Conservation (phyloP, 2,888 invertebrate species). For the Acanthopleura granulata region DNA sequence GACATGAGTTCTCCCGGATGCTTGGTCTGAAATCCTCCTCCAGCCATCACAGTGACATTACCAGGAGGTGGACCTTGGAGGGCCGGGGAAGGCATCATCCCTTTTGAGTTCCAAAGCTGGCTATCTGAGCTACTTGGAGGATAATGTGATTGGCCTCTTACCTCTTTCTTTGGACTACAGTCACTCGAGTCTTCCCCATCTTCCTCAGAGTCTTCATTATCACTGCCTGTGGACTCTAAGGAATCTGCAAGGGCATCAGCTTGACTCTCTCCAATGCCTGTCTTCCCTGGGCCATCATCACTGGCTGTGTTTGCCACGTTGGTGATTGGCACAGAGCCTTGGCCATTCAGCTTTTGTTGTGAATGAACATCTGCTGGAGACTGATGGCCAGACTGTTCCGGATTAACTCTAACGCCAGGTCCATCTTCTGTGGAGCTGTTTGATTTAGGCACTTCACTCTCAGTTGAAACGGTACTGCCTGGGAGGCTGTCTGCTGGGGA, state of each 20-base stretch:
- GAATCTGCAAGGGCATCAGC: background rate
- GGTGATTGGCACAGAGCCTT: background rate
- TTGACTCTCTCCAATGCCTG: too few relatives aligned
- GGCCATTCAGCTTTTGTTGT: background rate
- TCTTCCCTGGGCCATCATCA: background rate
- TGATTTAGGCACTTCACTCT: background rate
- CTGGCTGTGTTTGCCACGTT: background rate
- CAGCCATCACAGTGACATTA: slow-evolving; percentile 9
- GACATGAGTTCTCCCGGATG: background rate
- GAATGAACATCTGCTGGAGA: background rate
- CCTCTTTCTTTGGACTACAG: background rate
- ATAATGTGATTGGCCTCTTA: too few relatives aligned
- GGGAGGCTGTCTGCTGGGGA: background rate
- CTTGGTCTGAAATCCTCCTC: background rate
- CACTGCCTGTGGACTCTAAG: background rate
- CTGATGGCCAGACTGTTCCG: background rate
- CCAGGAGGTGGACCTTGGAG: background rate
- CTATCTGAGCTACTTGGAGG: background rate
- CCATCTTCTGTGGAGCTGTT: background rate
- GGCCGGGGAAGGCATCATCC: background rate
- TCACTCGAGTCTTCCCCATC: background rate
- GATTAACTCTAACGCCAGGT: background rate
- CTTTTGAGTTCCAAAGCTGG: background rate
- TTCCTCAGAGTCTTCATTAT: background rate
- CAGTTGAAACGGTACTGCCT: background rate